Evolutionary conservation across 2,113 vertebrate genomes (phyloP).

Genomic region (Melospiza melodia): DNA sequence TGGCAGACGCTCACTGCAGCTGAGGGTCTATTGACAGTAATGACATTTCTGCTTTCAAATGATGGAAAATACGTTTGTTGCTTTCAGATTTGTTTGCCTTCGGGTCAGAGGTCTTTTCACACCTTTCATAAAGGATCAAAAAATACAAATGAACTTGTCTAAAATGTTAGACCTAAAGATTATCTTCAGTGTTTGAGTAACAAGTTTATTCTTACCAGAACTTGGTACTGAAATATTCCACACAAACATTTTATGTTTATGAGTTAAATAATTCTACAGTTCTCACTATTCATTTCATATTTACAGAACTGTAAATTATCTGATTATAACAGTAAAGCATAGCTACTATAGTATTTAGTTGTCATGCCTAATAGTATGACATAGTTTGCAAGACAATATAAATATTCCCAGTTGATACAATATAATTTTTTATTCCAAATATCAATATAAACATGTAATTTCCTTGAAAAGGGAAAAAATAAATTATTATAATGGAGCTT

Average conservation of each 20-base stretch:
- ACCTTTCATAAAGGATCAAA: background rate
- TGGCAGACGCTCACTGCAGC: background rate
- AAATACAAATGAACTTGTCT: background rate
- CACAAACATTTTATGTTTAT: background rate
- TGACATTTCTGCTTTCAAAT: constrained; percentile 37
- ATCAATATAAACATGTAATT: background rate
- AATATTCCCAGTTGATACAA: background rate
- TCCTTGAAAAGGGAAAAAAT: background rate
- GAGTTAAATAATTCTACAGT: background rate
- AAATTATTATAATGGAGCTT: background rate
- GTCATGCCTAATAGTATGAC: background rate
- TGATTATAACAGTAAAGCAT: background rate
- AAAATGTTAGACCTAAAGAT: background rate
- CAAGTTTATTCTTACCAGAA: background rate
- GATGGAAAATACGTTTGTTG: constrained; percentile 15
- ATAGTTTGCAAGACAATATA: background rate
- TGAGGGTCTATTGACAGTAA: constrained; percentile 33
- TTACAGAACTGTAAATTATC: background rate
- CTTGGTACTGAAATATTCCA: background rate
- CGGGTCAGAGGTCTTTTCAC: background rate
- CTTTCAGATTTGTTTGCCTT: constrained; percentile 17
- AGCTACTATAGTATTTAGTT: background rate
- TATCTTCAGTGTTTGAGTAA: background rate
- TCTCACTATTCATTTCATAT: background rate
- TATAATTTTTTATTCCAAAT: background rate